A percentile compares a stretch with the other conserved stretches of the same genome.
phyloP scores from a whole-genome alignment of 2,113 vertebrate species.

The Cromileptes altivelis region DNA sequence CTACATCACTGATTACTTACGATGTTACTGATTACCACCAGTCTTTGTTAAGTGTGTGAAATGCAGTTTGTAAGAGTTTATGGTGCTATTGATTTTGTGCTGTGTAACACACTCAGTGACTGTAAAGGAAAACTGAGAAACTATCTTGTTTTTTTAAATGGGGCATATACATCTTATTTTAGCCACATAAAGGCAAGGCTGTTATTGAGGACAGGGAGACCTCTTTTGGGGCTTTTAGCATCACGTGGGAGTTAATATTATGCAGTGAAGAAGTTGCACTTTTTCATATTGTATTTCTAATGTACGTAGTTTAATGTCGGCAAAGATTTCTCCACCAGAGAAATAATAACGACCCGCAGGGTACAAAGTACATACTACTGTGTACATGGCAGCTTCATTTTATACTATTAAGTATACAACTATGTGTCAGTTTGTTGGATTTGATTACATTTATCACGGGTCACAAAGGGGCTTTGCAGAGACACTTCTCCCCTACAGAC shows the following conservation, averaged over 20 bases:
- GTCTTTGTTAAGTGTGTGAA: background rate
- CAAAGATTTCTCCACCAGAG: background rate
- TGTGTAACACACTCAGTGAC: background rate
- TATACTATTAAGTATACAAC: too few relatives aligned
- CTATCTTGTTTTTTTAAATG: background rate
- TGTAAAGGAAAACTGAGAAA: background rate
- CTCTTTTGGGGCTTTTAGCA: too few relatives aligned
- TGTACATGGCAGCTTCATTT: background rate
- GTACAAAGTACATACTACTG: background rate
- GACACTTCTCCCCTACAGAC: too few relatives aligned
- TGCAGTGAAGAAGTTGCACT: background rate
- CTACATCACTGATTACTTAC: background rate
- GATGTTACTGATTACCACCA: background rate
- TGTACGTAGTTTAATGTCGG: background rate
- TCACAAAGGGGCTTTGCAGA: too few relatives aligned
- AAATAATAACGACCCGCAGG: too few relatives aligned
- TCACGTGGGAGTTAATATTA: background rate
- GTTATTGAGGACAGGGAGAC: background rate
- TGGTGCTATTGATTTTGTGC: background rate
- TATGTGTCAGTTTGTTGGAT: too few relatives aligned
- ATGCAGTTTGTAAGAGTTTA: background rate
- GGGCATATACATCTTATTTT: background rate
- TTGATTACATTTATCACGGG: too few relatives aligned
- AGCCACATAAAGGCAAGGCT: background rate
- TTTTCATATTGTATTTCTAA: background rate